Percentiles rank a stretch among this genome's conserved stretches.
Conservation (phyloP, 2,797 vertebrate species). For the Falco cherrug region DNA sequence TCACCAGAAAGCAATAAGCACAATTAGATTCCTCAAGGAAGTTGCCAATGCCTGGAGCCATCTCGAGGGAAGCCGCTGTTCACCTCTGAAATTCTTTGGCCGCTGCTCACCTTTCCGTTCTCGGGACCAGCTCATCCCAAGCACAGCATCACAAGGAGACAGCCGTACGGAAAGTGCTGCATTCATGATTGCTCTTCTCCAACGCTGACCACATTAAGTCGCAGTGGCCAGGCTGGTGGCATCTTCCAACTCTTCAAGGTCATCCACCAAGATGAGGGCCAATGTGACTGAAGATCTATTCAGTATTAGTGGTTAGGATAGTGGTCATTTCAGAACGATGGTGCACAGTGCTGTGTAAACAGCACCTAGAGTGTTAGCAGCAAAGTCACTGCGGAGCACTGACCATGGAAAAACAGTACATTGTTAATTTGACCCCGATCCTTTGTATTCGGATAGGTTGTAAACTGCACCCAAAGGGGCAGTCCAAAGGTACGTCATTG, state of each 20-base stretch:
- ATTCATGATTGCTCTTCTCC: background rate
- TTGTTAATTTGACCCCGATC: background rate
- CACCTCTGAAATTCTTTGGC: background rate
- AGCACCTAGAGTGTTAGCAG: background rate
- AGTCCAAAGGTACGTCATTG: background rate
- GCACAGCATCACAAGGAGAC: background rate
- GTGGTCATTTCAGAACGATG: background rate
- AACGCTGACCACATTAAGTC: background rate
- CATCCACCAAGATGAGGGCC: background rate
- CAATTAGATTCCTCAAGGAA: background rate
- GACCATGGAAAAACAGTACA: rapidly evolving
- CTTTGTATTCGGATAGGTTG: background rate
- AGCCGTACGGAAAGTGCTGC: background rate
- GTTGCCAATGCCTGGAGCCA: background rate
- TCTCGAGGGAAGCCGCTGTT: background rate
- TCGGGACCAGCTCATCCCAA: background rate
- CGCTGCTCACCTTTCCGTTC: background rate
- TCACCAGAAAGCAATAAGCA: background rate
- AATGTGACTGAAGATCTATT: background rate
- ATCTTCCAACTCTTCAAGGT: background rate
- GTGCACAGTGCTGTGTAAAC: background rate
- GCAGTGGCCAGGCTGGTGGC: background rate
- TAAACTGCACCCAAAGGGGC: background rate
- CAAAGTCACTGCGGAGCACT: background rate
- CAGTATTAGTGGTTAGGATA: background rate